Evolutionary conservation across 2,888 invertebrate genomes (phyloP).

Genomic region (Petrolisthes manimaculis): DNA sequence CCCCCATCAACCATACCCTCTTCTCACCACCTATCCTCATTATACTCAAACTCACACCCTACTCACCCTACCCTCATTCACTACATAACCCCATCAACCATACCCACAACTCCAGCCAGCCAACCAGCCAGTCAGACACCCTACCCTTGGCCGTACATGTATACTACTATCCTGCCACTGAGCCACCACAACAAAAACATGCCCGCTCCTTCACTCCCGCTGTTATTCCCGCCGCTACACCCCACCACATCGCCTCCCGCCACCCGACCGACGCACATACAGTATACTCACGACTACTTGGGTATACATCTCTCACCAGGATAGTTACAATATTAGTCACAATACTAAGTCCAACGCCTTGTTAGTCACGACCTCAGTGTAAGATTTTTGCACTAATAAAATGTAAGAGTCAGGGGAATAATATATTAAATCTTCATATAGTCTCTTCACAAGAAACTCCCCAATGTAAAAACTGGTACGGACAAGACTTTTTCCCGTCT

Average conservation of each 20-base stretch:
- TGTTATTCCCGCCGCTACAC: background rate
- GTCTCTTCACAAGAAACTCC: too few relatives aligned
- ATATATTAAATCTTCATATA: too few relatives aligned
- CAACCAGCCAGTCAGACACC: background rate
- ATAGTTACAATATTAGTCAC: too few relatives aligned
- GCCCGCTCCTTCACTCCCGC: background rate
- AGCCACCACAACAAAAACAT: slow-evolving; percentile 12
- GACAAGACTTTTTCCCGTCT: too few relatives aligned
- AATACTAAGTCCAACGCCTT: too few relatives aligned
- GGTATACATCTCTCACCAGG: too few relatives aligned
- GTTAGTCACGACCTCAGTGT: too few relatives aligned
- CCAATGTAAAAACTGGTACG: too few relatives aligned
- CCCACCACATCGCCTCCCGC: background rate
- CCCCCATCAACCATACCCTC: slow-evolving; percentile 7
- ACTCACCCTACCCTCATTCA: background rate
- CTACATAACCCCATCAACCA: background rate
- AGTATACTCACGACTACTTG: too few relatives aligned
- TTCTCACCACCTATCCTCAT: slow-evolving; percentile 4
- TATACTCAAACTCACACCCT: background rate
- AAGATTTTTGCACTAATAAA: too few relatives aligned
- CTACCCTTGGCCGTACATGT: background rate
- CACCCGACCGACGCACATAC: too few relatives aligned
- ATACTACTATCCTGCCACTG: background rate
- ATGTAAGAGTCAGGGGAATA: too few relatives aligned
- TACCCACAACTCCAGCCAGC: background rate